Percentiles rank a stretch among this genome's conserved stretches.
These are phyloP conservation scores for Parnassius smintheus DNA, from an alignment of 2,888 invertebrate genomes.

Conservation along the genomic window DNA sequence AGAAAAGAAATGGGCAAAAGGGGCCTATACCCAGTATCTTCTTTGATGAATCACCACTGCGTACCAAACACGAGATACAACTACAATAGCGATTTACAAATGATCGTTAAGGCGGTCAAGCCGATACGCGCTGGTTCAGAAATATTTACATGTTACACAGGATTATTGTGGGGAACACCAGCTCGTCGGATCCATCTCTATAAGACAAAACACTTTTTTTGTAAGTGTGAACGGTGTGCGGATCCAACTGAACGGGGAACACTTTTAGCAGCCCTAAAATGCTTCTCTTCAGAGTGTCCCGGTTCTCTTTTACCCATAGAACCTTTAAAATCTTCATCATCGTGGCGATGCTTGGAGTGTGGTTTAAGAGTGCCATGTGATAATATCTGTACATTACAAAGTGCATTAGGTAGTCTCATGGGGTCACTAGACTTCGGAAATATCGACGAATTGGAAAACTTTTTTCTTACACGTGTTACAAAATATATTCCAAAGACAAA, in stretches of 20 bases:
- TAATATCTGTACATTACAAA: slow-evolving; percentile 75
- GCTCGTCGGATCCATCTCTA: slow-evolving; percentile 82
- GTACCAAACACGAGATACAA: slow-evolving; percentile 84
- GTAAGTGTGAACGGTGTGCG: slow-evolving; percentile 83
- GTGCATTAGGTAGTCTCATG: slow-evolving; percentile 79
- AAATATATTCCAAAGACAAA: slow-evolving; percentile 81
- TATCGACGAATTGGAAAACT: slow-evolving; percentile 77
- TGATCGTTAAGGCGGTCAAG: slow-evolving; percentile 82
- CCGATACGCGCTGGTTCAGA: slow-evolving; percentile 82
- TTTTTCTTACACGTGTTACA: slow-evolving; percentile 75
- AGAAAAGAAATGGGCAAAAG: slow-evolving; percentile 77
- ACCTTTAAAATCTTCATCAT: slow-evolving; percentile 70
- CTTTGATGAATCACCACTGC: slow-evolving; percentile 86
- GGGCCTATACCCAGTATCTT: slow-evolving; percentile 85
- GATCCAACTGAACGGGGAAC: slow-evolving; percentile 85
- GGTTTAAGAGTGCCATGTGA: slow-evolving; percentile 64
- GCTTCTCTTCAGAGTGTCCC: slow-evolving; percentile 73
- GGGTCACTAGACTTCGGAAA: slow-evolving; percentile 72
- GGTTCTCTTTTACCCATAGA: slow-evolving; percentile 81
- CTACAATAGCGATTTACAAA: slow-evolving; percentile 79
- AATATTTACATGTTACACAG: slow-evolving; percentile 84
- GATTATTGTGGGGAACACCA: slow-evolving; percentile 85
- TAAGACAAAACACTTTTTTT: slow-evolving; percentile 85
- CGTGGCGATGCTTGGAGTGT: slow-evolving; percentile 83
- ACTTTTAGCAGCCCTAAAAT: slow-evolving; percentile 79